phyloP scores from a whole-genome alignment of 2,888 invertebrate genomes.

The Drosophila pegasa region DNA sequence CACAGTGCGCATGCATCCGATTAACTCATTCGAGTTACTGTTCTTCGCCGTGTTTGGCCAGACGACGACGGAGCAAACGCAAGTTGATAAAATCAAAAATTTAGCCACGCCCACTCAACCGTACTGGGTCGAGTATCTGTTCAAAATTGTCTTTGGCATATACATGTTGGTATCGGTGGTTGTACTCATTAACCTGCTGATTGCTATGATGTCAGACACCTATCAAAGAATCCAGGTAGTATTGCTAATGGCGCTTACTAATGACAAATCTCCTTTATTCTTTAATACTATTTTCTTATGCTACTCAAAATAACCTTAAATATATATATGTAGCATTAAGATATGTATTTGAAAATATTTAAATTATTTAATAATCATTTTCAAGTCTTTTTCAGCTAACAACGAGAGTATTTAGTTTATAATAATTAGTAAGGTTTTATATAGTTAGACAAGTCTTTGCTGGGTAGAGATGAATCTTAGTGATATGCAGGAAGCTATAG shows the following conservation, averaged over 20 bases:
- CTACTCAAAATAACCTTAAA: constrained; percentile 17
- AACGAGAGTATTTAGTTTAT: not conserved
- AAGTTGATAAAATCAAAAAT: constrained; percentile 87
- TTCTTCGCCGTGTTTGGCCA: constrained; percentile 99
- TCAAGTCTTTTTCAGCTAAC: constrained; percentile 61
- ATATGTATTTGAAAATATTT: constrained; percentile 36
- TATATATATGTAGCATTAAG: constrained; percentile 47
- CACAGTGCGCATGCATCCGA: constrained; percentile 95
- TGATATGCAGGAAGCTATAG: not conserved
- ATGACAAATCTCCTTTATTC: constrained; percentile 22
- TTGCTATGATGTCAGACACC: constrained; percentile 99
- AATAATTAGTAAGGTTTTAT: not conserved
- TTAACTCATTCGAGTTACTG: constrained; percentile 97
- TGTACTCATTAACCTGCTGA: constrained; percentile 99
- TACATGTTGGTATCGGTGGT: constrained; percentile 99
- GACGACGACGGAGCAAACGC: constrained; percentile 92
- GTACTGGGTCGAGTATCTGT: constrained; percentile 93
- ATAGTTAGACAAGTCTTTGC: too few relatives aligned
- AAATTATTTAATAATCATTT: too few relatives aligned
- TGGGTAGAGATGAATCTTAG: not conserved
- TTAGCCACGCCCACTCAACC: constrained; percentile 88
- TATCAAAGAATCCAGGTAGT: constrained; percentile 99
- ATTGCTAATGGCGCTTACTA: constrained; percentile 75
- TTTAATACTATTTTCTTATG: constrained; percentile 22
- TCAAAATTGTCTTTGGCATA: constrained; percentile 95